Evolutionary conservation across 2,797 vertebrate species (phyloP).

Genomic region (Poeciliopsis paucimaculata): DNA sequence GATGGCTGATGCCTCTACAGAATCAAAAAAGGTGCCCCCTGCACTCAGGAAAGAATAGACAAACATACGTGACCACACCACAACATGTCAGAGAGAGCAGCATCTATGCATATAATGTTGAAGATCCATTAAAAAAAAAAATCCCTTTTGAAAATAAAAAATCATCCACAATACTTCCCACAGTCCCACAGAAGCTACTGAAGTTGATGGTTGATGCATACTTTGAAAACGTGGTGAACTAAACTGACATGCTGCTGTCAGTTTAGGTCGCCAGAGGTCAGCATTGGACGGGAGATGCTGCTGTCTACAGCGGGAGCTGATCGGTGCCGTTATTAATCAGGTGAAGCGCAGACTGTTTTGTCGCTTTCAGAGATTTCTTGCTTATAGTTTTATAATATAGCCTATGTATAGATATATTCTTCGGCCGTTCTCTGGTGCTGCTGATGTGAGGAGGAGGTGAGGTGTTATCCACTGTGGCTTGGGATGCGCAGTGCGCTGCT

Average conservation of each 20-base stretch:
- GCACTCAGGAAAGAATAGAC: background rate
- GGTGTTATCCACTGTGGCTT: conserved; percentile 1
- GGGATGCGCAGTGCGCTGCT: conserved; percentile 67
- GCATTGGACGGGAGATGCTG: conserved; percentile 39
- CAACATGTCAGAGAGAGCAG: background rate
- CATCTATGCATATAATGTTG: background rate
- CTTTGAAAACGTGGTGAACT: background rate
- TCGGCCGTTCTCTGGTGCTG: background rate
- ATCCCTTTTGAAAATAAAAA: too few relatives aligned
- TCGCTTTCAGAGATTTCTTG: background rate
- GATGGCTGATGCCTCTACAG: background rate
- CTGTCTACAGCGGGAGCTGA: conserved; percentile 5
- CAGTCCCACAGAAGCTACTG: background rate
- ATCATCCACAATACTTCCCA: too few relatives aligned
- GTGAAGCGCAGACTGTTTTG: background rate
- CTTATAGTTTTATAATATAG: background rate
- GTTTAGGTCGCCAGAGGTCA: conserved; percentile 67
- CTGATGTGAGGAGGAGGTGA: background rate
- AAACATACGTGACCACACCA: background rate
- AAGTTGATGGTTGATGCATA: background rate
- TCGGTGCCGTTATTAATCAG: background rate
- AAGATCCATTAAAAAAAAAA: background rate
- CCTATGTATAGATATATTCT: background rate
- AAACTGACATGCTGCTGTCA: conserved; percentile 15
- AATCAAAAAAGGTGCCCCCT: background rate